These are phyloP conservation scores for Macquaria australasica DNA, from an alignment of 2,113 vertebrate genomes.

Conservation along the genomic window DNA sequence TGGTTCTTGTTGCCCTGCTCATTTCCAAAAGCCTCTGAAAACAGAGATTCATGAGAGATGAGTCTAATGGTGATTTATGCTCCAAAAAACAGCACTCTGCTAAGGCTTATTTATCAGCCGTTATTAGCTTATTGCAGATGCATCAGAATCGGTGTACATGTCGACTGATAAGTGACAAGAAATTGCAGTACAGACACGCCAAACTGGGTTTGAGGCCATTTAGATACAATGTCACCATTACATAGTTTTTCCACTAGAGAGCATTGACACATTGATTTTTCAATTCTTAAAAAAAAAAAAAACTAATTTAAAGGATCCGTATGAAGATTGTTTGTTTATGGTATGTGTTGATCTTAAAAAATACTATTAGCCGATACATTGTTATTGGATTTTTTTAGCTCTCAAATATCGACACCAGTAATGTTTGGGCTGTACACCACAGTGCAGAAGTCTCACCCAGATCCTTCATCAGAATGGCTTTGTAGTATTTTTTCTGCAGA, in stretches of 20 bases:
- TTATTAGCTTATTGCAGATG: background rate
- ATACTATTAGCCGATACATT: background rate
- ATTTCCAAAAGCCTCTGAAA: constrained; percentile 90
- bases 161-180: no score
- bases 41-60: background rate
- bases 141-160: background rate
- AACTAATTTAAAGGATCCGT: background rate
- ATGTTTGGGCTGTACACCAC: background rate
- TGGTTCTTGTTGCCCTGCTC: constrained; percentile 86
- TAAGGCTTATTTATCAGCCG: background rate
- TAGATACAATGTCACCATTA: background rate
- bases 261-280: no score
- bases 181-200: no score
- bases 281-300: background rate
- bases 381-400: no score
- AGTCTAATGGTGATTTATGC: background rate
- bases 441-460: constrained; percentile 81
- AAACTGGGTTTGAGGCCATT: no score
- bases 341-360: background rate
- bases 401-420: background rate
- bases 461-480: constrained; percentile 91
- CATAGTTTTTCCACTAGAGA: background rate
- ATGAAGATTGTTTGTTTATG: background rate
- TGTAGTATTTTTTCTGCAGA: constrained; percentile 93
- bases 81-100: background rate